These are phyloP conservation scores for Desmodus rotundus DNA, from an alignment of 2,113 vertebrate species.

Conservation along the genomic window DNA sequence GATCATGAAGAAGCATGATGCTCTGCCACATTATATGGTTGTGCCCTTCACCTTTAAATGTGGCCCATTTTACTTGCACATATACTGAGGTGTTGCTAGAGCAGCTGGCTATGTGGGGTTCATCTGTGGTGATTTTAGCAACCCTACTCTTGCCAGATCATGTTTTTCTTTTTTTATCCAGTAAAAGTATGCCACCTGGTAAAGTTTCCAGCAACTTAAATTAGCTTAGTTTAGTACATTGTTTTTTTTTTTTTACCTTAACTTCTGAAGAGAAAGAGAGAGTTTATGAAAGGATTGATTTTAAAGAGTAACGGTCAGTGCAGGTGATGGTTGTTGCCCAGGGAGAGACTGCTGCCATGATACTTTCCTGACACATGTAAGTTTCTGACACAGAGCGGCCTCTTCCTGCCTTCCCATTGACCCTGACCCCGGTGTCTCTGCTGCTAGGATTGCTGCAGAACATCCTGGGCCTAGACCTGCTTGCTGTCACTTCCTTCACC, in stretches of 20 bases:
- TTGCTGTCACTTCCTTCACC: background rate
- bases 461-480: background rate
- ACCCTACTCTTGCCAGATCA: background rate
- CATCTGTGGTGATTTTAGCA: too few species aligned
- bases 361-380: too few species aligned
- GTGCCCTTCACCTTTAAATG: background rate
- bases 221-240: background rate
- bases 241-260: background rate
- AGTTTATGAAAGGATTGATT: background rate
- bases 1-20: background rate
- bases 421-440: background rate
- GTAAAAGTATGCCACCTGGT: background rate
- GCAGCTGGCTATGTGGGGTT: accelerated
- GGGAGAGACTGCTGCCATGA: accelerated
- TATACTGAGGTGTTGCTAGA: background rate
- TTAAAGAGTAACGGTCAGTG: background rate
- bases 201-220: background rate
- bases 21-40: accelerated
- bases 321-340: accelerated
- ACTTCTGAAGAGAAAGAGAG: background rate
- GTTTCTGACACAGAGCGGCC: too few species aligned
- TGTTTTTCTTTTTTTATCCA: background rate
- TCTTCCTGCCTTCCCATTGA: background rate
- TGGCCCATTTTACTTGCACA: background rate
- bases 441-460: background rate